phyloP scores from a whole-genome alignment of 2,888 invertebrate genomes.

The Xestia xanthographa region DNA sequence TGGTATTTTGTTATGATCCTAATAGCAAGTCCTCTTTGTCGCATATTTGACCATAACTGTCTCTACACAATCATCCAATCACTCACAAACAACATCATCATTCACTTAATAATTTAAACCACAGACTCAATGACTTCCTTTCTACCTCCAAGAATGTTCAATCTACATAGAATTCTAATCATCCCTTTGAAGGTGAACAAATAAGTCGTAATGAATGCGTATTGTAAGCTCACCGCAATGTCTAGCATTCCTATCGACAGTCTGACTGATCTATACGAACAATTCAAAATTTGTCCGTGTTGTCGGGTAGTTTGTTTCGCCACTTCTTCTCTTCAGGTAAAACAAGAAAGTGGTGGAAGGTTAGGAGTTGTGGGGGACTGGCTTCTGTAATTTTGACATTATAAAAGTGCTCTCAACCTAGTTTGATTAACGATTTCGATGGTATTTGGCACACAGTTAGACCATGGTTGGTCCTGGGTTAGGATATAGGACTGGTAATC shows the following conservation, averaged over 20 bases:
- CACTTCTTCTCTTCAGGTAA: not conserved
- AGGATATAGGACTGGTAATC: not conserved
- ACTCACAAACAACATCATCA: too few species aligned
- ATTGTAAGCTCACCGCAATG: conserved; percentile 22
- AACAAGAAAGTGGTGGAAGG: not conserved
- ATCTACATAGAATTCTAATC: conserved; percentile 25
- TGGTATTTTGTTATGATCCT: not conserved
- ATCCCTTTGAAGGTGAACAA: conserved; percentile 36
- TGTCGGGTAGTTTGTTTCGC: not conserved
- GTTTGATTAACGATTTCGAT: not conserved
- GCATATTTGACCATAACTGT: not conserved
- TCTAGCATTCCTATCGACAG: conserved; percentile 16
- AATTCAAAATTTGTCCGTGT: not conserved
- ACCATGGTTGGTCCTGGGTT: too few species aligned
- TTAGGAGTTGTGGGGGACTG: not conserved
- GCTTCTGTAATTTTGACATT: not conserved
- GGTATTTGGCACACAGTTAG: not conserved
- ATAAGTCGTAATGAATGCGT: conserved; percentile 39
- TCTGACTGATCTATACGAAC: not conserved
- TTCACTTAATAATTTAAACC: conserved; percentile 6
- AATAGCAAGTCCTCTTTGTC: not conserved
- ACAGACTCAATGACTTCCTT: conserved; percentile 8
- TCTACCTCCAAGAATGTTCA: conserved; percentile 19
- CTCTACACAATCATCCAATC: not conserved
- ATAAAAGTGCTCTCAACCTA: not conserved